Evolutionary conservation across 2,888 invertebrate species (phyloP), one percentile per base, ranked within the genome.

Genomic region (Rosalia funebris): DNA sequence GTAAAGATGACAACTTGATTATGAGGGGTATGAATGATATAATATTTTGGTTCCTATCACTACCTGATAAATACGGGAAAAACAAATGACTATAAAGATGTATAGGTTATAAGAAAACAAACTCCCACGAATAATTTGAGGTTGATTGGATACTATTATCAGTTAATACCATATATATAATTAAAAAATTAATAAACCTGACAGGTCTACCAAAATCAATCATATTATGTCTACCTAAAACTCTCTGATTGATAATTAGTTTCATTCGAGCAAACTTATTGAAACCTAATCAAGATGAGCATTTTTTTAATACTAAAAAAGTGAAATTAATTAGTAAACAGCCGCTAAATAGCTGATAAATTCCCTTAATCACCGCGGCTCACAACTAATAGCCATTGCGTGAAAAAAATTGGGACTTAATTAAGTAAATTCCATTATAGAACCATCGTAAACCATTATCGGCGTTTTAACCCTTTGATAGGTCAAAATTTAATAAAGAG

Each of bases 401-500:
- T 11, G 55, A 47, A 54, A 59, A 59, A 55, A 54, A 36, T 20
- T 50, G 34, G n/a, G 39, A 25, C 37, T 48, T 60, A 45, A 55
- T 60, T 60, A 60, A 44, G 54, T 55, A 44, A 55, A 59, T 65
- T 60, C 59, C 53, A 65, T 62, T 59, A 60, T 14, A 34, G 25
- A 25, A 39, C 52, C 54, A 37, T 46, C 16, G 47, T 39, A 47
- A 45, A 15, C 57, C 48, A 65, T 68, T 63, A 65, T 63, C 66
- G 59, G 62, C 60, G 14, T 58, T 62, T 62, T 53, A 65, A 68
- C 65, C 68, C 63, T 65, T 66, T 66, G 65, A 62, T 41, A 60
- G 63, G 60, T 66, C 62, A 65, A 57, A 65, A 69, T 67, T 69
- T 67, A 66, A 69, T 69, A 65, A 69, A 66, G 60, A 48, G 59